These are phyloP conservation scores for Crepidodera aurea DNA, from an alignment of 2,888 invertebrate genomes.

Conservation along the genomic window DNA sequence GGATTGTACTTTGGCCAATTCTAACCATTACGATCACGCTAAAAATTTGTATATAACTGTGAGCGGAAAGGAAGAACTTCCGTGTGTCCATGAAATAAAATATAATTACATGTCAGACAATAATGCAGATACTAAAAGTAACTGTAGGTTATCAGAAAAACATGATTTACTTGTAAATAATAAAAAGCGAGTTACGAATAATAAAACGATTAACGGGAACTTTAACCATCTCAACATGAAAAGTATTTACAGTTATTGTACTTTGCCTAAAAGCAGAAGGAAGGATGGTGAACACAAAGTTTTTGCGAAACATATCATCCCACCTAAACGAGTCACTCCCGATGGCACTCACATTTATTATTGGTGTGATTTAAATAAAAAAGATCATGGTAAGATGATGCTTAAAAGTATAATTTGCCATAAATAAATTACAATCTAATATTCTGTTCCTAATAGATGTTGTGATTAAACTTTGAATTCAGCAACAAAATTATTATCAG, in stretches of 20 bases:
- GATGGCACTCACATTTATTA: constrained; percentile 88
- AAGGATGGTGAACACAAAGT: constrained; percentile 46
- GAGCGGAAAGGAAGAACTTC: constrained; percentile 76
- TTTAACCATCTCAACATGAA: constrained; percentile 56
- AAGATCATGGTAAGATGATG: constrained; percentile 63
- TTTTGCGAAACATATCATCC: constrained; percentile 60
- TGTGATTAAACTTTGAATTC: too few relatives aligned
- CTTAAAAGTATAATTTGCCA: constrained; percentile 17
- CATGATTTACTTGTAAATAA: constrained; percentile 19
- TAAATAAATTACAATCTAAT: constrained; percentile 12
- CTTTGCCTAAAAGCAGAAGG: constrained; percentile 62
- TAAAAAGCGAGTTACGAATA: constrained; percentile 37
- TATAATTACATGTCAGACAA: constrained; percentile 42
- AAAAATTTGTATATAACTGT: constrained; percentile 68
- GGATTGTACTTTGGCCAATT: constrained; percentile 54
- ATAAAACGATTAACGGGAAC: constrained; percentile 56
- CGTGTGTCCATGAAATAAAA: constrained; percentile 63
- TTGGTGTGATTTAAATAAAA: constrained; percentile 83
- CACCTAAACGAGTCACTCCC: constrained; percentile 79
- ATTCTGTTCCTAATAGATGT: too few relatives aligned
- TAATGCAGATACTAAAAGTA: constrained; percentile 30
- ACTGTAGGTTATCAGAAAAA: constrained; percentile 7
- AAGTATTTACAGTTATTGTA: constrained; percentile 64
- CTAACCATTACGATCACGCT: constrained; percentile 42
- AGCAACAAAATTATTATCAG: too few relatives aligned